These are phyloP conservation scores for Nothura maculosa DNA, from an alignment of 2,797 vertebrate genomes.

Conservation along the genomic window DNA sequence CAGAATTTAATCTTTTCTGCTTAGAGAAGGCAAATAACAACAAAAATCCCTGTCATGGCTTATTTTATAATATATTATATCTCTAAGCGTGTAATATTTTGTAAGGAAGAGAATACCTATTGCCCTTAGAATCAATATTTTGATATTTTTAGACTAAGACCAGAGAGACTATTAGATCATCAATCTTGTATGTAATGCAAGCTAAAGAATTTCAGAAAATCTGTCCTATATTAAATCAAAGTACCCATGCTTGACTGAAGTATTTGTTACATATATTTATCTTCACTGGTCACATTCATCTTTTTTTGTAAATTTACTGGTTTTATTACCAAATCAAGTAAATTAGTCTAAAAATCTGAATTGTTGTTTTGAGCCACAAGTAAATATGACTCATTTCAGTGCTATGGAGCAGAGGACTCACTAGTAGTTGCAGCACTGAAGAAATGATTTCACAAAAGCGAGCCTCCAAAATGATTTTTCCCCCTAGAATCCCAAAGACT, in stretches of 20 bases:
- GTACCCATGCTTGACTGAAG: background rate
- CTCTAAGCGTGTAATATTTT: background rate
- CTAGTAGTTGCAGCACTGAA: background rate
- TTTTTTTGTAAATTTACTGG: background rate
- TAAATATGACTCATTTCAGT: background rate
- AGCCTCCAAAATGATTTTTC: background rate
- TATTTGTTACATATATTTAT: background rate
- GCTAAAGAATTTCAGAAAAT: background rate
- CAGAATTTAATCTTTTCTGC: background rate
- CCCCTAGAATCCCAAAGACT: background rate
- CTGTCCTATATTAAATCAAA: background rate
- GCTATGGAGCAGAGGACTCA: background rate
- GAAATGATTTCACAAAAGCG: background rate
- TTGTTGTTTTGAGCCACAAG: background rate
- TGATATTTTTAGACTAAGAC: background rate
- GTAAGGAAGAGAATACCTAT: background rate
- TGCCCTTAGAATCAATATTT: background rate
- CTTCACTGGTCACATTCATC: background rate
- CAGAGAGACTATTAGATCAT: rapidly evolving
- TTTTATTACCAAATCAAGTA: background rate
- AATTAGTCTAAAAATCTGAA: background rate
- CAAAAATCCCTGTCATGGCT: rapidly evolving
- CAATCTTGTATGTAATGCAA: background rate
- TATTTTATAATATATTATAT: background rate
- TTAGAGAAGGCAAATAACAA: background rate